Evolutionary conservation across 2,797 vertebrate species (phyloP).

Genomic region (Myotis pilosus): DNA sequence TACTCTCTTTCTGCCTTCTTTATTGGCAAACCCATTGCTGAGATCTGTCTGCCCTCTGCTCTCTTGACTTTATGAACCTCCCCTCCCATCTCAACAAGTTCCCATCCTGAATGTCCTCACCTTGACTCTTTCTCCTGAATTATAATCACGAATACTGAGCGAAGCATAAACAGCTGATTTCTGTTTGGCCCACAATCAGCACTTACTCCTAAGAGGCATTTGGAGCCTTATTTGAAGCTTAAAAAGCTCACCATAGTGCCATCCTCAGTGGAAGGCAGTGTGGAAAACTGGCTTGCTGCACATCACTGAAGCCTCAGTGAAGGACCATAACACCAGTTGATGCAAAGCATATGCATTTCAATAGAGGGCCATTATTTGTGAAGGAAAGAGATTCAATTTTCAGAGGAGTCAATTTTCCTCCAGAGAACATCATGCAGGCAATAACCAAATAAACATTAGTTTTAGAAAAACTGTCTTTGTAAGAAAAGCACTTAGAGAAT

Average conservation of each 20-base stretch:
- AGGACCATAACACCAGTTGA: not conserved
- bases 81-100: not conserved
- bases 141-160: not conserved
- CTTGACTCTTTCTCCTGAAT: not conserved
- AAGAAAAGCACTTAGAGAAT: not conserved
- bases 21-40: not conserved
- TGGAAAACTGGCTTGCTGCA: not conserved
- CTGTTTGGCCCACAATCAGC: not conserved
- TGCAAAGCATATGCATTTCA: not conserved
- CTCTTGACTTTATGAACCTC: not conserved
- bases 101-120: not conserved
- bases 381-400: conserved; percentile 9
- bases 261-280: not conserved
- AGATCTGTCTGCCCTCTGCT: not conserved
- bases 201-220: not conserved
- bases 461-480: conserved; percentile 29
- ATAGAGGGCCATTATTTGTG: not conserved
- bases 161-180: not conserved
- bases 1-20: not conserved
- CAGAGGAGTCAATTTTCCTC: not conserved
- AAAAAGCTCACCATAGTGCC: not conserved
- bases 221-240: not conserved
- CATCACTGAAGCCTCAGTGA: not conserved
- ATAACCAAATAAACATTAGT: not conserved
- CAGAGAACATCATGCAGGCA: not conserved